A percentile compares a stretch with the other conserved stretches of the same genome.
Evolutionary conservation across 1,140 invertebrate species (phyloP).

Genomic region (Phymorhynchus buccinoides): DNA sequence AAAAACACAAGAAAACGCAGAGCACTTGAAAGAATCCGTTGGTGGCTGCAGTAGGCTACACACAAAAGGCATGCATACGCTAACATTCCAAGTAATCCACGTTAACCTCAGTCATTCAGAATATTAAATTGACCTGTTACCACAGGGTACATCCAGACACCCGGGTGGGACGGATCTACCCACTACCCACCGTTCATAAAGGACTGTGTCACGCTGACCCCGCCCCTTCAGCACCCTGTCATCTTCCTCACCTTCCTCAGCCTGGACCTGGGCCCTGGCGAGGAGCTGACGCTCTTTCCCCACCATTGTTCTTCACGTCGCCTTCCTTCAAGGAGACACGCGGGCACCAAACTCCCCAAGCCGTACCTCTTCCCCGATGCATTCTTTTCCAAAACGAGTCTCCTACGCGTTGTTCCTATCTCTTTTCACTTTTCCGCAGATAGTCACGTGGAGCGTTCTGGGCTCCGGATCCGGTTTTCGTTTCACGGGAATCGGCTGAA

Average conservation of each 20-base stretch:
- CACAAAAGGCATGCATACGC: too few relatives aligned
- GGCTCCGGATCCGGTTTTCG: neutral
- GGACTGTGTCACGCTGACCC: neutral
- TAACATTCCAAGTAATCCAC: too few relatives aligned
- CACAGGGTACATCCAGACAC: slow-evolving; percentile 27
- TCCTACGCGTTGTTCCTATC: too few relatives aligned
- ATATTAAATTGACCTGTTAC: too few relatives aligned
- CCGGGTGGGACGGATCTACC: neutral
- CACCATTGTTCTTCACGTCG: neutral
- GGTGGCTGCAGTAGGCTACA: too few relatives aligned
- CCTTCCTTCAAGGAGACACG: neutral
- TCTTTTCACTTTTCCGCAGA: too few relatives aligned
- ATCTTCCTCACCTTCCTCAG: slow-evolving; percentile 5
- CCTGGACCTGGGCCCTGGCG: neutral
- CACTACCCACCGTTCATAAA: neutral
- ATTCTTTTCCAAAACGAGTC: neutral
- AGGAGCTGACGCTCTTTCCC: neutral
- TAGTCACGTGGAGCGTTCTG: neutral
- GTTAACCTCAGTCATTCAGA: too few relatives aligned
- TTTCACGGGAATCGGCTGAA: neutral
- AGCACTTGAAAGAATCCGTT: too few relatives aligned
- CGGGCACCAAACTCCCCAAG: neutral
- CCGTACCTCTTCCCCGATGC: neutral
- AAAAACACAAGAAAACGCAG: too few relatives aligned
- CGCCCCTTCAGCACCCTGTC: neutral